Conservation (phyloP, 2,113 vertebrate genomes). For the Anarrhichthys ocellatus region DNA sequence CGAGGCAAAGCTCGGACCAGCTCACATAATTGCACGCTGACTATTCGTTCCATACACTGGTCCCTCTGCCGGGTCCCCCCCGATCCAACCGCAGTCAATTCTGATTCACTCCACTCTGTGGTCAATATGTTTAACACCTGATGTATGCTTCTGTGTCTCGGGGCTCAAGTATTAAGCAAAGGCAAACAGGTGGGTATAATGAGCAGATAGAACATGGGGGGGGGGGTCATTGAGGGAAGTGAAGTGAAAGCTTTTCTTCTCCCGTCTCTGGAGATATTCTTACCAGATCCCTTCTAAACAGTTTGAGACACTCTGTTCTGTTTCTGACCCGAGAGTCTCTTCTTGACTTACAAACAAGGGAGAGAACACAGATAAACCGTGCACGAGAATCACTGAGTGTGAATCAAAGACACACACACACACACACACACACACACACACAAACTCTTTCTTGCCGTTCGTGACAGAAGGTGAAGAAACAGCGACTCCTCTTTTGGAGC, state of each 20-base stretch:
- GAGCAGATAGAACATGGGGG: neutral
- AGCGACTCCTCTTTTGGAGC: neutral
- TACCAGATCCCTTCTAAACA: neutral
- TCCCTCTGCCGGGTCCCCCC: neutral
- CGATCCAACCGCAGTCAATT: neutral
- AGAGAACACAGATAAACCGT: neutral
- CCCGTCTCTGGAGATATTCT: neutral
- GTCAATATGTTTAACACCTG: constrained; percentile 13
- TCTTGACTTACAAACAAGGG: neutral
- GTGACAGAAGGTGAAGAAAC: neutral
- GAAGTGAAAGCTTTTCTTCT: neutral
- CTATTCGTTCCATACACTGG: neutral
- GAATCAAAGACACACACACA: constrained; percentile 9
- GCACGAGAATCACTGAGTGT: neutral
- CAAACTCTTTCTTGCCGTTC: neutral
- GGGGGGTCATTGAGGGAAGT: neutral
- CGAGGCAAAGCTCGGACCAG: neutral
- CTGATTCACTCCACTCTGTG: neutral
- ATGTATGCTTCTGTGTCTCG: neutral
- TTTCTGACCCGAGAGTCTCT: neutral
- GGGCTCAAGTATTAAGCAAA: neutral
- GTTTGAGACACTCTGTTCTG: too few relatives aligned
- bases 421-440: neutral
- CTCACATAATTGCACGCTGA: neutral
- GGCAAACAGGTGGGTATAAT: neutral